phyloP scores from a whole-genome alignment of 2,888 invertebrate species.

The Chesias legatella region DNA sequence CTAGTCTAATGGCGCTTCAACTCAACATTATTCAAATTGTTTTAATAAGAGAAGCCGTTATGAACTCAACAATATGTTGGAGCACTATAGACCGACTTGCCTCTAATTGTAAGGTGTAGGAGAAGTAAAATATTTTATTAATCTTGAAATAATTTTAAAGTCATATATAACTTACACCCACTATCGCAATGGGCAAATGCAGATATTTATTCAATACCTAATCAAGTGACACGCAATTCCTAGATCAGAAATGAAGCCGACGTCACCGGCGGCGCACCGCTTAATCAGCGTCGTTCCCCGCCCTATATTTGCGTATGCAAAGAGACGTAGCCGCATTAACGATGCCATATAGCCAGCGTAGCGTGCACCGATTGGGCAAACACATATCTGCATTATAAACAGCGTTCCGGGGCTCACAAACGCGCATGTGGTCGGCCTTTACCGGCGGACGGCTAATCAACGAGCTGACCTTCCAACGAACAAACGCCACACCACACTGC shows the following conservation, averaged over 20 bases:
- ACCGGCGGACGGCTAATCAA: conserved; percentile 77
- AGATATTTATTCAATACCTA: conserved; percentile 48
- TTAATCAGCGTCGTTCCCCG: conserved; percentile 77
- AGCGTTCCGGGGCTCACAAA: conserved; percentile 74
- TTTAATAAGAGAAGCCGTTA: no score
- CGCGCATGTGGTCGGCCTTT: conserved; percentile 79
- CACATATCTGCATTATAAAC: conserved; percentile 82
- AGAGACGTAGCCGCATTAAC: conserved; percentile 79
- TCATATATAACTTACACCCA: no score
- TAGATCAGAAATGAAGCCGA: conserved; percentile 64
- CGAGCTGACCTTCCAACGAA: conserved; percentile 75
- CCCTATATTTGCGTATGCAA: conserved; percentile 81
- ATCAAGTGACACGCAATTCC: conserved; percentile 62
- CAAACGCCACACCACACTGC: conserved; percentile 56
- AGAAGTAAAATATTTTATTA: no score
- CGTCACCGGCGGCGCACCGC: conserved; percentile 68
- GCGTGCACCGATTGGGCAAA: conserved; percentile 80
- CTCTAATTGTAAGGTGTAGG: no score
- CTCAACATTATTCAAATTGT: no score
- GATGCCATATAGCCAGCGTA: conserved; percentile 80
- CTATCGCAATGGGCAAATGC: conserved; percentile 10
- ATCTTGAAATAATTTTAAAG: no score
- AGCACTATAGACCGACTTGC: no score
- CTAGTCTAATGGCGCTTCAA: no score
- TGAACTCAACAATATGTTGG: no score